Conservation (phyloP, 2,797 vertebrate species). For the Periparus ater region DNA sequence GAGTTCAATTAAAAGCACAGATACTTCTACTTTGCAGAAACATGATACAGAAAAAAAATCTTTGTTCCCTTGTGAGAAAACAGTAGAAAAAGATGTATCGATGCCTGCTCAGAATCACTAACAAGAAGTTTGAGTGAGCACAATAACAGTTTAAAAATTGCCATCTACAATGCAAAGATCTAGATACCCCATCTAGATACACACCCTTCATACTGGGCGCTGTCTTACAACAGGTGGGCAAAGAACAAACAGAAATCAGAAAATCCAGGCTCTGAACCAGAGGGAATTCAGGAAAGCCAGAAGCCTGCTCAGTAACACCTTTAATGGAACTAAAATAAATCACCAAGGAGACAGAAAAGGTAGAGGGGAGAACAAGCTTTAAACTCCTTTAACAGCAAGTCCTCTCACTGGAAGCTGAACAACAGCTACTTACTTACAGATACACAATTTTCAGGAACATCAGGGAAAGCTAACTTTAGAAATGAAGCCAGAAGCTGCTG, state of each 20-base stretch:
- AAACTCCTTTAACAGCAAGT: neutral
- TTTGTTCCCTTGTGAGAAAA: conserved; percentile 32
- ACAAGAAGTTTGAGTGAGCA: neutral
- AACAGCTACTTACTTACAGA: neutral
- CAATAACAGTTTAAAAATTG: neutral
- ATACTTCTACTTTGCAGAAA: conserved; percentile 36
- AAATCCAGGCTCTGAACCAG: neutral
- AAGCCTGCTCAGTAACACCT: neutral
- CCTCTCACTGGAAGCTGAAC: neutral
- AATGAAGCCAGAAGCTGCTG: neutral
- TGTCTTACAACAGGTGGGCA: neutral
- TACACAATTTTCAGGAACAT: neutral
- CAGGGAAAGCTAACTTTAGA: neutral
- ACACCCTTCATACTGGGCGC: neutral
- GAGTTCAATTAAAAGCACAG: conserved; percentile 64
- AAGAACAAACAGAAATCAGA: neutral
- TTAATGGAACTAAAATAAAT: neutral
- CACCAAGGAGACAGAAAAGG: neutral
- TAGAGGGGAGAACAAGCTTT: neutral
- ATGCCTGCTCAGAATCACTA: conserved; percentile 41
- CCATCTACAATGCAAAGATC: neutral
- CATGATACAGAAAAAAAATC: conserved; percentile 29
- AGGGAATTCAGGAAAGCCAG: neutral
- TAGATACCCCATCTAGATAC: neutral
- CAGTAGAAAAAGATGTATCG: neutral